A percentile compares a stretch with the other conserved stretches of the same genome.
phyloP scores from a whole-genome alignment of 2,113 vertebrate species.

The Nanorana parkeri region DNA sequence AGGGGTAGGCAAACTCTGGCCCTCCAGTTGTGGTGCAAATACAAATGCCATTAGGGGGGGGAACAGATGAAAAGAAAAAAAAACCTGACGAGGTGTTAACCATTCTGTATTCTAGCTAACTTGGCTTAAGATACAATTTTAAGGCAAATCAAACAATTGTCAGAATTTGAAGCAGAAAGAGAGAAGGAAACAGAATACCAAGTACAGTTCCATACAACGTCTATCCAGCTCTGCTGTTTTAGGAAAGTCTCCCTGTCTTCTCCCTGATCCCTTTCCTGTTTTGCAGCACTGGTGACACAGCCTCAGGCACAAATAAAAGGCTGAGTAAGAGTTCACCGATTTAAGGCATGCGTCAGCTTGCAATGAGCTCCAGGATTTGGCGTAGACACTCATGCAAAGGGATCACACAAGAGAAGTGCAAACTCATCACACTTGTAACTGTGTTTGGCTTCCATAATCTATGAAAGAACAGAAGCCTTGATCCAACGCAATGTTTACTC shows the following conservation, averaged over 20 bases:
- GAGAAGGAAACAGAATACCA: too few species aligned
- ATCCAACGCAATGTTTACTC: neutral
- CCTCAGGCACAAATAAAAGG: constrained; percentile 43
- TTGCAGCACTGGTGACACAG: neutral
- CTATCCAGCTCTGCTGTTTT: neutral
- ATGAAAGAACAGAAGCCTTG: neutral
- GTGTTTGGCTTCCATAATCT: neutral
- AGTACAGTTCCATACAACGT: neutral
- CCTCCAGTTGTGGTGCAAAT: too few species aligned
- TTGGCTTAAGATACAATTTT: too few species aligned
- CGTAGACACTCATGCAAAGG: constrained; percentile 1
- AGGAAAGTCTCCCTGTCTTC: constrained; percentile 3
- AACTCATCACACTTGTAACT: constrained; percentile 26
- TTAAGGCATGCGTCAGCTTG: constrained; percentile 37
- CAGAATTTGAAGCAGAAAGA: too few species aligned
- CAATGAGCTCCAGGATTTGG: constrained; percentile 25
- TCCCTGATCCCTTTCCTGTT: neutral
- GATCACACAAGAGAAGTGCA: constrained; percentile 24
- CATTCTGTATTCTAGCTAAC: too few species aligned
- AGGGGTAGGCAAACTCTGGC: too few species aligned
- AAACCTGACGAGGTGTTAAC: too few species aligned
- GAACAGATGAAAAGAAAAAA: too few species aligned
- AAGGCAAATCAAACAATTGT: too few species aligned
- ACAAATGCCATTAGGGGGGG: too few species aligned
- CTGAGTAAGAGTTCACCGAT: constrained; percentile 47